Conservation (phyloP, 2,888 invertebrate genomes). For the Slavum lentiscoides region DNA sequence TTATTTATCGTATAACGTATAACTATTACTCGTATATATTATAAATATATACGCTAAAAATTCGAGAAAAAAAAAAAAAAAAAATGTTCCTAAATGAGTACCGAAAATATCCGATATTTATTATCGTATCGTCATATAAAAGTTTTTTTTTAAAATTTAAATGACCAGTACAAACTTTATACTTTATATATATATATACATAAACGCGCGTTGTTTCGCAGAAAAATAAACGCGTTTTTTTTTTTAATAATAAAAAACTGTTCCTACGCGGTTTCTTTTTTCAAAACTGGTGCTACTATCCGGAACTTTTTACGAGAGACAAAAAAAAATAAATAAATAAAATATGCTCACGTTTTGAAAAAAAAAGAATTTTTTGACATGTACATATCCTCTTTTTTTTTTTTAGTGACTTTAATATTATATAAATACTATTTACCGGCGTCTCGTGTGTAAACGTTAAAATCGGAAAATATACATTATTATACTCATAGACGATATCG, state of each 20-base stretch:
- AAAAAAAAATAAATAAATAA: neutral
- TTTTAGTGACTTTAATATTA: conserved; percentile 17
- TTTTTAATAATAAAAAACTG: conserved; percentile 20
- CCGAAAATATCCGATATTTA: conserved; percentile 1
- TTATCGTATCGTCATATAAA: conserved; percentile 10
- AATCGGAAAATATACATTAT: neutral
- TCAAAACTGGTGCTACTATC: conserved; percentile 51
- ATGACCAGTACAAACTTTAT: conserved; percentile 32
- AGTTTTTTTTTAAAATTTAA: neutral
- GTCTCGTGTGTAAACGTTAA: conserved; percentile 15
- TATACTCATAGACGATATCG: neutral
- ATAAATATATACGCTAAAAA: too few relatives aligned
- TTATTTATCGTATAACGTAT: too few relatives aligned
- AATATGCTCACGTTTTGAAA: conserved; percentile 48
- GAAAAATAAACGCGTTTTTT: conserved; percentile 24
- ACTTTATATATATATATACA: neutral
- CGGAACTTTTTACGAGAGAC: conserved; percentile 36
- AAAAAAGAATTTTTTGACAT: conserved; percentile 30
- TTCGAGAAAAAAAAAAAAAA: too few relatives aligned
- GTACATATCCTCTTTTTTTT: conserved; percentile 44
- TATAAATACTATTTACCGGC: neutral
- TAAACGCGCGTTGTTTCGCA: neutral
- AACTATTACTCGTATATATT: too few relatives aligned
- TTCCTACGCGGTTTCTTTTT: conserved; percentile 48
- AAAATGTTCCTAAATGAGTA: conserved; percentile 28